phyloP scores from a whole-genome alignment of 2,797 vertebrate species.

The Acridotheres tristis region DNA sequence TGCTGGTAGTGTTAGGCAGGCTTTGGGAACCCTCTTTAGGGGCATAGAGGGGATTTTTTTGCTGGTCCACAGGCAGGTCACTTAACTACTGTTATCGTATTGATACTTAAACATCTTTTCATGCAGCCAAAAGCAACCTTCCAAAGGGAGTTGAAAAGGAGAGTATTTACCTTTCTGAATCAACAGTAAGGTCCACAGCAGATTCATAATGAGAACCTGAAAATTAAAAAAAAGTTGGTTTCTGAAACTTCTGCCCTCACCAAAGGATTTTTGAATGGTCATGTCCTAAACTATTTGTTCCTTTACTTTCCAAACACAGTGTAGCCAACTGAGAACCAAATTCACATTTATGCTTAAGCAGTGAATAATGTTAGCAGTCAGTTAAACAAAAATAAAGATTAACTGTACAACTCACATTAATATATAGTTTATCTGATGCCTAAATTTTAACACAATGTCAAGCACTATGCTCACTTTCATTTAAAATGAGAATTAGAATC shows the following conservation, averaged over 20 bases:
- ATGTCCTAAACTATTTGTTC: not conserved
- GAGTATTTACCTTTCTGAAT: not conserved
- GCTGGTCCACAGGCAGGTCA: not conserved
- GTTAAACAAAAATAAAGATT: not conserved
- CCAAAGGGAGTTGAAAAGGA: not conserved
- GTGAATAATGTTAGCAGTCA: not conserved
- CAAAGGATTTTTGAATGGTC: not conserved
- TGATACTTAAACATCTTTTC: not conserved
- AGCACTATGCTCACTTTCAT: not conserved
- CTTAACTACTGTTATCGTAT: not conserved
- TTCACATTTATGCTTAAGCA: not conserved
- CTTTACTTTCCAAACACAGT: not conserved
- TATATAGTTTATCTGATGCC: not conserved
- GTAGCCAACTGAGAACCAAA: not conserved
- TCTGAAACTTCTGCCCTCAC: not conserved
- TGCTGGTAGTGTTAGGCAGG: not conserved
- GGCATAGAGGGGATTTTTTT: not conserved
- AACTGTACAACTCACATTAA: not conserved
- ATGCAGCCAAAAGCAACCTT: not conserved
- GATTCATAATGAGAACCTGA: not conserved
- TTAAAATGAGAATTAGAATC: not conserved
- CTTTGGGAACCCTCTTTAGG: not conserved
- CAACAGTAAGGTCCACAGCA: not conserved
- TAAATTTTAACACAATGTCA: not conserved
- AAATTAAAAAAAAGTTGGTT: not conserved